Conservation (phyloP, 1,140 invertebrate genomes). For the Cotesia glomerata region DNA sequence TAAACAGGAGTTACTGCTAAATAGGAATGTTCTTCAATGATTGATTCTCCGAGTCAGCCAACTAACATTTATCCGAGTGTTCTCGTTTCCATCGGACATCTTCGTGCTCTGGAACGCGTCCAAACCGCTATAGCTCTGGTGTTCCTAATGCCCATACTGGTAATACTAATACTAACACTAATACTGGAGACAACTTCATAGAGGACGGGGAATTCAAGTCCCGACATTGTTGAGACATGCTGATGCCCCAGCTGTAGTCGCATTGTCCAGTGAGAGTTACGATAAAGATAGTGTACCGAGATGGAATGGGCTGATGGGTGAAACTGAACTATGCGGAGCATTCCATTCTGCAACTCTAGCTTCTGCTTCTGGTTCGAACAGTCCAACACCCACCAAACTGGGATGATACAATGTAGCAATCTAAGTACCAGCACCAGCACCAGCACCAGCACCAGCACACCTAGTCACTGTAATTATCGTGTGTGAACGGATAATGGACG, state of each 20-base stretch:
- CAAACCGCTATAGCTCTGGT: slow-evolving; percentile 13
- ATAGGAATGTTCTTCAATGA: too few species aligned
- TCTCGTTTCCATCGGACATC: background rate
- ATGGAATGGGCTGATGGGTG: slow-evolving; percentile 12
- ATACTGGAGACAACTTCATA: background rate
- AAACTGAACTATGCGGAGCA: slow-evolving; percentile 55
- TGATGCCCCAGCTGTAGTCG: background rate
- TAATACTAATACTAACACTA: too few species aligned
- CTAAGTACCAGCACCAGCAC: background rate
- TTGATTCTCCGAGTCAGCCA: too few species aligned
- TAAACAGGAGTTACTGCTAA: too few species aligned
- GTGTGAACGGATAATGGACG: slow-evolving; percentile 44
- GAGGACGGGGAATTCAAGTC: background rate
- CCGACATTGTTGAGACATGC: background rate
- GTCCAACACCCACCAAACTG: slow-evolving; percentile 52
- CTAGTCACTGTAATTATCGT: slow-evolving; percentile 40
- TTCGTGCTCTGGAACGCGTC: slow-evolving; percentile 15
- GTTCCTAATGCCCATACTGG: background rate
- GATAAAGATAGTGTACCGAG: background rate
- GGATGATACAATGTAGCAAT: slow-evolving; percentile 33
- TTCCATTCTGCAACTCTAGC: slow-evolving; percentile 33
- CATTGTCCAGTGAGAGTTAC: background rate
- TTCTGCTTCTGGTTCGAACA: background rate
- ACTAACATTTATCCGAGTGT: too few species aligned
- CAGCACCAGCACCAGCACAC: background rate